Base-by-base conservation (phyloP, 2,797 vertebrate species). In the Balearica regulorum region DNA sequence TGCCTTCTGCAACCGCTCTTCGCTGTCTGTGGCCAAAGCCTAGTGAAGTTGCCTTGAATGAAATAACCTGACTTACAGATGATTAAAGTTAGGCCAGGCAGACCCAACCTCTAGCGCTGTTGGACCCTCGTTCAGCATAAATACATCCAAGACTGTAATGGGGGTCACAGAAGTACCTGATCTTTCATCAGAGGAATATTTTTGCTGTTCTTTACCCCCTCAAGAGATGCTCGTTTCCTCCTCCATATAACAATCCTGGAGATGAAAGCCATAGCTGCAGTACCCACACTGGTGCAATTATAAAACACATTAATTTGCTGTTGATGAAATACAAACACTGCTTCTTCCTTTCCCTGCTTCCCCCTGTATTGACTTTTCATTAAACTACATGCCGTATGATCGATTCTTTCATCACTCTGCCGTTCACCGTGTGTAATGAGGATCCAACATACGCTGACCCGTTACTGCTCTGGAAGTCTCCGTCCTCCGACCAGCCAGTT, bases 361-460 rank as follows among this genome's bases (percentile, higher is more conserved):
- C 15, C 46, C 54, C 54, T 53, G 11, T 64, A 90, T 10, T 87
- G 89, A 87, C 71, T 88, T 89, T 89, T 62, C 87, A 91, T 44
- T 89, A 49, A 73, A 60, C 28, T 25, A 11, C 28, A 54, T 35
- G 66, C 61, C 1, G 0, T 14, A 8, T 7, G 62, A 90, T 16
- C 41, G 89, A 92, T 70, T 57, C 60, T 46, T 24, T 41, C 86
- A 66, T 41, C 5, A 0, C 51, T 72, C 61, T 66, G 78, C 58
- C 0, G 2, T 18, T 64, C 71, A 48, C 44, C 0, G 0, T 10
- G 9, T 5, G 25, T 18, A 54, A 70, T 13, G 46, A 87, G 64
- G 60, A 70, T 60, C 66, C 60, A 41, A 25, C 60, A 53, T 49
- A 16, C 17, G 0, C 35, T 55, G 29, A 15, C 66, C 73, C 28